Conservation (phyloP, 1,140 invertebrate genomes). For the Cotesia vestalis region DNA sequence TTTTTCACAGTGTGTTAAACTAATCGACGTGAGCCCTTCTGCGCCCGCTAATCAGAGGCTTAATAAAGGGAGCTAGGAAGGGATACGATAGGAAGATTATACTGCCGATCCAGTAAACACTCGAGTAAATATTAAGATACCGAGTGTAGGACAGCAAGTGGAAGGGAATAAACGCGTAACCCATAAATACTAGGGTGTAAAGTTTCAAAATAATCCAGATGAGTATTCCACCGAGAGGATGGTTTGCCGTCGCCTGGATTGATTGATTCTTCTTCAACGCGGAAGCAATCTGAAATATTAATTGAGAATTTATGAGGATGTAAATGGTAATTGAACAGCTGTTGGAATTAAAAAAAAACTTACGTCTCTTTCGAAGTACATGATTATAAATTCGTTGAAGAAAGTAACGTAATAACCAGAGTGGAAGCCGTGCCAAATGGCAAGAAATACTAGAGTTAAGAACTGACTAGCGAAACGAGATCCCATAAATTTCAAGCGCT, state of each 20-base stretch:
- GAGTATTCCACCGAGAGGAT: constrained; percentile 50
- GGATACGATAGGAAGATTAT: constrained; percentile 72
- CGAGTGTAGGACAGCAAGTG: constrained; percentile 74
- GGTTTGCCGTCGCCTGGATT: constrained; percentile 2
- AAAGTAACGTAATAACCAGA: constrained; percentile 93
- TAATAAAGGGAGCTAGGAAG: constrained; percentile 62
- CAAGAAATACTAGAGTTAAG: constrained; percentile 84
- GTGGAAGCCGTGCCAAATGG: constrained; percentile 93
- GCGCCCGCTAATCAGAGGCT: constrained; percentile 49
- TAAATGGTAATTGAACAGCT: neutral
- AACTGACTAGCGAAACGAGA: constrained; percentile 86
- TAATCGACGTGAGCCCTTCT: constrained; percentile 10
- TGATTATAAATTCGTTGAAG: constrained; percentile 89
- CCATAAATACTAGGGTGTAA: constrained; percentile 84
- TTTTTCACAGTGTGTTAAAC: too few species aligned
- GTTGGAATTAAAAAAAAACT: constrained; percentile 53
- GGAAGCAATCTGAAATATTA: constrained; percentile 54
- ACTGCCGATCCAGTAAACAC: constrained; percentile 73
- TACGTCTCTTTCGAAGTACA: constrained; percentile 88
- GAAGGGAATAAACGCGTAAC: constrained; percentile 86
- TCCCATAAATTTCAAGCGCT: constrained; percentile 88
- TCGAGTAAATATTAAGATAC: constrained; percentile 71
- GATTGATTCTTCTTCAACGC: constrained; percentile 50
- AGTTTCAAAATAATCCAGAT: constrained; percentile 74
- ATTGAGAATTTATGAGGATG: constrained; percentile 10